Evolutionary conservation across 2,797 vertebrate genomes (phyloP), one percentile per base, ranked within the genome.

Genomic region (Protosalanx chinensis): DNA sequence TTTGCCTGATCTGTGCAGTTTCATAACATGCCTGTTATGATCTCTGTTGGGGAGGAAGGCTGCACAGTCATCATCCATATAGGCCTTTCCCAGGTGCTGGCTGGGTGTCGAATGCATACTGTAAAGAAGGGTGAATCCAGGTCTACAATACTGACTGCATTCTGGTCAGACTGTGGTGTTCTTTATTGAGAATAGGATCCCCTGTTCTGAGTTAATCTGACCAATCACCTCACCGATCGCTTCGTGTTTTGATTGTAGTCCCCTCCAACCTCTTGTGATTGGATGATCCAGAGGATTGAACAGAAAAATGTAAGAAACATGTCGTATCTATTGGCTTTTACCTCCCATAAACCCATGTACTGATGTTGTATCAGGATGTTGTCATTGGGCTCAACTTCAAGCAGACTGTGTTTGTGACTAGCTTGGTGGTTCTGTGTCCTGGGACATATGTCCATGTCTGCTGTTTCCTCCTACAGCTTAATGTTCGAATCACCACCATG

Each of bases 401-500:
- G 27, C 51, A 53, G 49, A 53, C 23, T 70, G 60, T 8, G 12
- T 41, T 16, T 57, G 29, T 27, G n/a, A 61, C 18, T n/a, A 29
- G 65, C 46, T 29, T 33, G 46, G 51, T 7, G 15, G 15, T 32
- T 67, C 67, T 79, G 56, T 59, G 37, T 68, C 69, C 60, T 78
- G 30, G 27, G 51, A n/a, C 71, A 65, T 60, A 16, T 80, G 67
- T 79, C 27, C 29, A 67, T 87, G 33, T 86, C 10, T 75, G 66
- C 4, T 80, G 30, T 82, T 87, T 74, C 86, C 67, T 80, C 81
- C 64, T 83, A 63, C 87, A 98, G 96, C 96, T 98, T 87, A 98
- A 95, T 76, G 96, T 99, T 68, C 93, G 96, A 71, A 95, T 98
- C 78, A 98, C 96, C 76, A 98, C 96, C 72, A 98, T 99, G 97